These are phyloP conservation scores for Beroe ovata DNA, from an alignment of 37 sponge, comb jelly and placozoan genomes.

Conservation along the genomic window DNA sequence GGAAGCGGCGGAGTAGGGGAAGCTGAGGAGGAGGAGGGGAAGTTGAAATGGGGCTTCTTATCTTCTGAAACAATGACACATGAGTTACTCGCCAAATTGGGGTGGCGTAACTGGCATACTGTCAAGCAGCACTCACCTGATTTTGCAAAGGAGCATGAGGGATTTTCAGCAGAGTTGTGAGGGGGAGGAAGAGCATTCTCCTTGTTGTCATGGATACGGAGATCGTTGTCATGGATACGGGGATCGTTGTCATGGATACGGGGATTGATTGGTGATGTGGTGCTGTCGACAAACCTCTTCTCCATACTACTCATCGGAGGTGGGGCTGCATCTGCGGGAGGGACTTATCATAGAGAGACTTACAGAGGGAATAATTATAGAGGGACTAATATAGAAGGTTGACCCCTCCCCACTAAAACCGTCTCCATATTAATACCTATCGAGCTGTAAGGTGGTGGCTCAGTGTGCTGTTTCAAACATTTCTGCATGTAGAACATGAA, in stretches of 20 bases:
- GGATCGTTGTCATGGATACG: neutral
- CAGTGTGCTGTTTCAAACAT: slow-evolving; percentile 1
- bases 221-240: neutral
- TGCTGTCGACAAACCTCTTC: slow-evolving; percentile 66
- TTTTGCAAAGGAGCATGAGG: no score
- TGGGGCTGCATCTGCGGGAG: no score
- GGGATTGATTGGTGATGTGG: slow-evolving; percentile 53
- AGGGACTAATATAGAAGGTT: no score
- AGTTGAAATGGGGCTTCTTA: slow-evolving; percentile 53
- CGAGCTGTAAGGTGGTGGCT: slow-evolving; percentile 52
- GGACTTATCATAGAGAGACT: no score
- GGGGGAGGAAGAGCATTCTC: slow-evolving; percentile 11
- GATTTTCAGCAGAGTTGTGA: no score
- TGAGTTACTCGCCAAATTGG: no score
- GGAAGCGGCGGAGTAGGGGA: neutral
- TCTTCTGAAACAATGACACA: no score
- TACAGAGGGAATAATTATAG: no score
- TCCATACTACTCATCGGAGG: no score
- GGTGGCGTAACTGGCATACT: no score
- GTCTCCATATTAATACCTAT: neutral
- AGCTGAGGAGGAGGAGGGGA: neutral
- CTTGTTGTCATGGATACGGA: slow-evolving; percentile 4
- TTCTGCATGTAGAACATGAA: slow-evolving; percentile 67
- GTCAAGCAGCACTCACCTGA: no score
- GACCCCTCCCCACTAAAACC: neutral